Base-by-base conservation (phyloP, 92 coral and sea anemone genomes). In the Palythoa heliodiscus region DNA sequence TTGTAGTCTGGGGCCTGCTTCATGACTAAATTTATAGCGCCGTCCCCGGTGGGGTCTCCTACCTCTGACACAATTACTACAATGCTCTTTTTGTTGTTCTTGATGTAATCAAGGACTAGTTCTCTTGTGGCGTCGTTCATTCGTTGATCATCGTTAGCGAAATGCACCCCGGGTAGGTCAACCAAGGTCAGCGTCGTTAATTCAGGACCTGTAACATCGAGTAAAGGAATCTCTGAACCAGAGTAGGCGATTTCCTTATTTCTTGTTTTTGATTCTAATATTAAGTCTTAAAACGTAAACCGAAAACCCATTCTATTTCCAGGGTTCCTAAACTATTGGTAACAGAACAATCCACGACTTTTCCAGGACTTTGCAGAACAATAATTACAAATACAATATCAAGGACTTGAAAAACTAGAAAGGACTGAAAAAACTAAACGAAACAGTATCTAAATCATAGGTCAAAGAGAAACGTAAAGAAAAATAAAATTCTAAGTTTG, bases 21-120 rank as follows among this genome's bases (percentile, higher is more conserved):
- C 97, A 93, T 93, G 64, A 93, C 97, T 53, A 93, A 61, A 78
- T 93, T 93, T 63, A 93, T 93, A 39, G 97, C 97, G 9, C 94
- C 82, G 86, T 93, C 97, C 0, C 97, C 97, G 1, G 97, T 93
- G n/a, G 94, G 97, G 89, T 93, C 97, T 77, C 97, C 94, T 16
- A 91, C 97, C 77, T 93, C 87, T 17, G 93, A 86, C 72, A 91
- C 87, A 24, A 93, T 91, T 71, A 93, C 97, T 47, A 93, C 87
- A 50, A 93, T 89, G 85, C 97, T 93, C 52, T 91, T 91, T n/a
- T 84, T 85, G 91, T 93, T 93, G 67, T 91, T 82, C 88, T 89
- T 82, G 77, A 93, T 93, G 85, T 93, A 93, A 24, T 93, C 94
- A 61, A 93, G 83, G n/a, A 93, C 92, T 4, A 93, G 71, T 13